Evolutionary conservation across 2,113 vertebrate species (phyloP), one percentile per base, ranked within the genome.

Genomic region (Oryzias curvinotus): DNA sequence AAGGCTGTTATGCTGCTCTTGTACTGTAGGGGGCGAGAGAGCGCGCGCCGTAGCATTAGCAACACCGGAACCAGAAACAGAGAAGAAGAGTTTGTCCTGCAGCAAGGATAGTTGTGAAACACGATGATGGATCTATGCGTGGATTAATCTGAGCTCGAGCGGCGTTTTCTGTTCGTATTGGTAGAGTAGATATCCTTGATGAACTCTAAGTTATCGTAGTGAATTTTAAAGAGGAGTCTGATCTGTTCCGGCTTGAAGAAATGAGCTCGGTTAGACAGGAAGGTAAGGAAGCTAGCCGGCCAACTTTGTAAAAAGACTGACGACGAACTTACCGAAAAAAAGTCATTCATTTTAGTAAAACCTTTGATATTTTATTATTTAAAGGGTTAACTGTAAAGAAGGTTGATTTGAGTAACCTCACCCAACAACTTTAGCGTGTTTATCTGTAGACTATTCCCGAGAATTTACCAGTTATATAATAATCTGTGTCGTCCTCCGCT

Each of bases 181-280:
- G 7, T 18, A 5, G 42, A 18, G 57, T 10, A 41, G 1, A 21
- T 23, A 5, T 25, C 8, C 4, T 47, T 19, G 21, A 14, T 28
- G 46, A 17, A 1, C 18, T n/a, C 14, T 6, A 0, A 21, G 42
- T 14, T 21, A 13, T 6, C 47, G 17, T 49, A 19, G 15, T 26
- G 14, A 21, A 51, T 45, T 14, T 3, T 49, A 61, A 52, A 12
- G 7, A 47, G 26, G 25, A 51, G 1, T 46, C 53, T 1, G 15
- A 46, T 12, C 46, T 41, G 13, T 5, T 18, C 10, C 62, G 21
- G 44, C 18, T 19, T 7, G 68, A 68, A 73, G 71, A 75, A 25
- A 88, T 88, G 86, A 77, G 75, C 59, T 77, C 75, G 12, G 48
- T 78, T 58, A 71, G 71, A 68, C 12, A 86, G 15, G 82, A 88